A percentile compares a stretch with the other conserved stretches of the same genome.
Conservation (phyloP, 2,888 invertebrate species). For the Allygus modestus region DNA sequence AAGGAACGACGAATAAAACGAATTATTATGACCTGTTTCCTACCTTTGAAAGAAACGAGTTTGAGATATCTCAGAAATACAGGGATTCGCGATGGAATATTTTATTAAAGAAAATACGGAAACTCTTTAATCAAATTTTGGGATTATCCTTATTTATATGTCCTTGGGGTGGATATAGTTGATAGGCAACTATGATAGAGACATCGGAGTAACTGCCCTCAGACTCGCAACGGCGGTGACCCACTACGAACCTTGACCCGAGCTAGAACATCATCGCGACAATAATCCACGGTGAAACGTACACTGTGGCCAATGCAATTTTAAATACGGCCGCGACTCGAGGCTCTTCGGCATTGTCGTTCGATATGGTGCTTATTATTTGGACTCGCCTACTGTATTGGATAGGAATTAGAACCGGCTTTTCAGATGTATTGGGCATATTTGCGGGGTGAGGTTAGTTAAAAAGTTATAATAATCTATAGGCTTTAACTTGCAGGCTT, state of each 20-base stretch:
- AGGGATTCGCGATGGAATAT: not conserved
- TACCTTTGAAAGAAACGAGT: not conserved
- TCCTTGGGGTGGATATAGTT: too few relatives aligned
- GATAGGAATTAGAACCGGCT: not conserved
- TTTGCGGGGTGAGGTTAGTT: too few relatives aligned
- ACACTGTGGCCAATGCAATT: not conserved
- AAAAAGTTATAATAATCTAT: too few relatives aligned
- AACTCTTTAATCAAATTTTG: not conserved
- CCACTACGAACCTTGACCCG: not conserved
- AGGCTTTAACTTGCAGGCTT: too few relatives aligned
- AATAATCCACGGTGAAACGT: not conserved
- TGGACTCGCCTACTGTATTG: not conserved
- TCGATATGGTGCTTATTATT: not conserved
- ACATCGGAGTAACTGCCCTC: not conserved
- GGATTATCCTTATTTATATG: too few relatives aligned
- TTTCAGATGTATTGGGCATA: not conserved
- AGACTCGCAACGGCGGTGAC: not conserved
- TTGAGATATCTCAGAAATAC: not conserved
- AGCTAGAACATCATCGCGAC: not conserved
- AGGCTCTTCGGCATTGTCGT: not conserved
- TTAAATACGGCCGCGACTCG: not conserved
- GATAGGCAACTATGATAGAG: not conserved
- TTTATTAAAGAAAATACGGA: not conserved
- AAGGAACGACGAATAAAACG: constrained; percentile 23
- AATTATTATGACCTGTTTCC: constrained; percentile 16